Evolutionary conservation across 92 coral and sea anemone genomes (phyloP).

Genomic region (Porites rus): DNA sequence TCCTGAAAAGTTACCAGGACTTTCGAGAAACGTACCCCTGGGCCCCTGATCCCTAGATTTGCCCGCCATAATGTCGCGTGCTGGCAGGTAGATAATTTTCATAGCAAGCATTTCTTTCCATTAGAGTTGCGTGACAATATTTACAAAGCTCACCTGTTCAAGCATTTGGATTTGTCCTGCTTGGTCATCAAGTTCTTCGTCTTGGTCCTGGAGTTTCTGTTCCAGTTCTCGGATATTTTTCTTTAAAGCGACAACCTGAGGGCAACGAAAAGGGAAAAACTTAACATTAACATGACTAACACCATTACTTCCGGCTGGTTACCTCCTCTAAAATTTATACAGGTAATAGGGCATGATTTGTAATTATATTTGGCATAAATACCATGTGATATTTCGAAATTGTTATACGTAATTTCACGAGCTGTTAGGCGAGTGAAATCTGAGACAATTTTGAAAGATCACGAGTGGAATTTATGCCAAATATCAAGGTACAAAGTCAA

Average conservation of each 20-base stretch:
- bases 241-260: conserved; percentile 84
- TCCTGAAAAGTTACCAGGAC: neutral
- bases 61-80: neutral
- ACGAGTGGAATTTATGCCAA: too few species aligned
- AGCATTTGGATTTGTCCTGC: conserved; percentile 93
- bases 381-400: too few species aligned
- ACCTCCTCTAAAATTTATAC: too few species aligned
- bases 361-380: too few species aligned
- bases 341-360: too few species aligned
- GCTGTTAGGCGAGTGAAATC: too few species aligned
- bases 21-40: too few species aligned
- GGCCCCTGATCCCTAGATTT: neutral
- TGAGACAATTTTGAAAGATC: too few species aligned
- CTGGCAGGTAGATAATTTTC: neutral
- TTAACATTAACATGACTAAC: neutral
- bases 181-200: conserved; percentile 97
- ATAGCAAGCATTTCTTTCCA: neutral
- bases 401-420: too few species aligned
- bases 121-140: too few species aligned
- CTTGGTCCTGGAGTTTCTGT: conserved; percentile 91
- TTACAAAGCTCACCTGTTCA: conserved; percentile 75
- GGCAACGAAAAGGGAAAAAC: neutral
- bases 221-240: conserved; percentile 86
- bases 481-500: too few species aligned
- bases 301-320: too few species aligned